A percentile compares a stretch with the other conserved stretches of the same genome.
Conservation (phyloP, 2,888 invertebrate species). For the Lasioglossum villosulum region DNA sequence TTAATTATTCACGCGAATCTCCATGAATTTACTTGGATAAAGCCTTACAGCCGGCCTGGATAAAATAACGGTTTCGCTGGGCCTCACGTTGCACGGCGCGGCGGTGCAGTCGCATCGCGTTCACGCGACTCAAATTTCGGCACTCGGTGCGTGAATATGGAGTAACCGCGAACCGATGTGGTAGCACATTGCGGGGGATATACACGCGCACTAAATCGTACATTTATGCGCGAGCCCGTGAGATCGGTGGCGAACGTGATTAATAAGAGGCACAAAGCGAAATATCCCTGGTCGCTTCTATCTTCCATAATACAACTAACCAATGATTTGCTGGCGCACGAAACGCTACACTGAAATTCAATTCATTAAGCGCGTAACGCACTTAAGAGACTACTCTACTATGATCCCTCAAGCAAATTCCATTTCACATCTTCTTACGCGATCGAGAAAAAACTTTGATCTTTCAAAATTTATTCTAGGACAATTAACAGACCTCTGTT, state of each 20-base stretch:
- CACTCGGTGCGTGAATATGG: constrained; percentile 45
- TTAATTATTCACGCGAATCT: constrained; percentile 14
- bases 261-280: constrained; percentile 58
- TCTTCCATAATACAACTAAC: constrained; percentile 40
- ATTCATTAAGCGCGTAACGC: background rate
- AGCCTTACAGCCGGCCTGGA: background rate
- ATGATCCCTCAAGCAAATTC: background rate
- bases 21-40: constrained; percentile 7
- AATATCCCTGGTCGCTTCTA: constrained; percentile 28
- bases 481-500: background rate
- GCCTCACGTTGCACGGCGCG: background rate
- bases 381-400: background rate
- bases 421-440: background rate
- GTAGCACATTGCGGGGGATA: constrained; percentile 57
- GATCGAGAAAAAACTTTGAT: background rate
- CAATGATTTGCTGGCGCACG: constrained; percentile 22
- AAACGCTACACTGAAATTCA: background rate
- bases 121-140: constrained; percentile 40
- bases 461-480: background rate
- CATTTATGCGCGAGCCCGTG: constrained; percentile 52
- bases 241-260: constrained; percentile 53
- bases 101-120: background rate
- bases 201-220: constrained; percentile 54
- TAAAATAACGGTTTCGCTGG: constrained; percentile 7
- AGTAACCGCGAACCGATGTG: constrained; percentile 59